A percentile compares a stretch with the other conserved stretches of the same genome.
Conservation (phyloP, 2,888 invertebrate species). For the Stratiomys singularior region DNA sequence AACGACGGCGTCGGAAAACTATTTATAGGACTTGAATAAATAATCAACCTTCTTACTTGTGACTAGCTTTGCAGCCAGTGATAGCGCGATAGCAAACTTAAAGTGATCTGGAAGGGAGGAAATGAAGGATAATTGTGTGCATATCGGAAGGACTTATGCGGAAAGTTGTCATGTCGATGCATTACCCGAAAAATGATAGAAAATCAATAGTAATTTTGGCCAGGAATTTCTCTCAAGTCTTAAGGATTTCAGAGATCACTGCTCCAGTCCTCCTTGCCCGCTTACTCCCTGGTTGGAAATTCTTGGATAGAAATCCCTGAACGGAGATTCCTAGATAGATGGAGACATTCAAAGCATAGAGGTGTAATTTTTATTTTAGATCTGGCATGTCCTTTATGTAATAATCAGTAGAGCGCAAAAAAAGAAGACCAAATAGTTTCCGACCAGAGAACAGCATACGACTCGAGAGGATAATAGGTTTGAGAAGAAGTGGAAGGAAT, state of each 20-base stretch:
- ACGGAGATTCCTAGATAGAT: no score
- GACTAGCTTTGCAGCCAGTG: not conserved
- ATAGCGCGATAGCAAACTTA: not conserved
- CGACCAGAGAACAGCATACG: no score
- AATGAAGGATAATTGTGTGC: slow-evolving; percentile 8
- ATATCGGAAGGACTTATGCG: not conserved
- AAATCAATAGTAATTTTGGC: slow-evolving; percentile 6
- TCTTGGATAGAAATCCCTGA: no score
- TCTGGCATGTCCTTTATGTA: no score
- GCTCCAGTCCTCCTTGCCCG: no score
- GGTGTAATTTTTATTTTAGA: no score
- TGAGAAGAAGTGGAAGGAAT: not conserved
- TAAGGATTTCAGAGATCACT: not conserved
- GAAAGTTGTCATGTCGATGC: not conserved
- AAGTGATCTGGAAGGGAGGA: not conserved
- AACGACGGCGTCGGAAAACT: not conserved
- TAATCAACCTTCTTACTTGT: not conserved
- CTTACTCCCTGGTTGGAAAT: no score
- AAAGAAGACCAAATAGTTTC: no score
- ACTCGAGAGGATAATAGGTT: not conserved
- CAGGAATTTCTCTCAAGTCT: not conserved
- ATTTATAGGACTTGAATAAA: slow-evolving; percentile 1
- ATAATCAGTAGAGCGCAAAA: no score
- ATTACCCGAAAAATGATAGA: not conserved
- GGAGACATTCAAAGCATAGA: no score